Evolutionary conservation across 1,140 invertebrate genomes (phyloP).

Genomic region (Diabrotica undecimpunctata): DNA sequence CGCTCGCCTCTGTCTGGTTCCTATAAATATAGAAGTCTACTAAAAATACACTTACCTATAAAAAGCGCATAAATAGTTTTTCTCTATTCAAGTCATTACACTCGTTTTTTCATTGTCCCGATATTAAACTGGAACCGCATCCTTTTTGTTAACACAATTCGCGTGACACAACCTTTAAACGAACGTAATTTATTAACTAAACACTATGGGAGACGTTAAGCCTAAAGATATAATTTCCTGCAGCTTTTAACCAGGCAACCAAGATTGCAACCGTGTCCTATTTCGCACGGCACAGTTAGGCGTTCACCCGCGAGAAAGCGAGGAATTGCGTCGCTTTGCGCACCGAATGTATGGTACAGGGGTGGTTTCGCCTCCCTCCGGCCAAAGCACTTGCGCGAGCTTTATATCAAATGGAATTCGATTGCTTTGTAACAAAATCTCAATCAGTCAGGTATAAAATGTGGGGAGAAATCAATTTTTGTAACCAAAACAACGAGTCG

Average conservation of each 20-base stretch:
- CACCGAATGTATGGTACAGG: constrained; percentile 7
- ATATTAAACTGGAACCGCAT: not conserved
- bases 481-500: not conserved
- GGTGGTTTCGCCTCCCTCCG: constrained; percentile 4
- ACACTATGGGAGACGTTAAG: too few species aligned
- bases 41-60: constrained; percentile 9
- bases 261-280: constrained; percentile 31
- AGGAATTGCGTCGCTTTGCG: constrained; percentile 18
- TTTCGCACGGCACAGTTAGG: constrained; percentile 29
- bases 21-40: too few species aligned
- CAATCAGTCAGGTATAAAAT: not conserved
- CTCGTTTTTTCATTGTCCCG: not conserved
- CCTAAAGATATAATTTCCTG: constrained; percentile 1
- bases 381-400: constrained; percentile 10
- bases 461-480: not conserved
- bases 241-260: constrained; percentile 27
- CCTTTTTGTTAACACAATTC: not conserved
- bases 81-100: not conserved
- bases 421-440: not conserved
- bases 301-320: constrained; percentile 27
- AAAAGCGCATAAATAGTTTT: not conserved
- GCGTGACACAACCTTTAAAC: not conserved
- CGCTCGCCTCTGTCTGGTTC: too few species aligned
- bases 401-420: not conserved
- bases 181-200: too few species aligned